phyloP scores from a whole-genome alignment of 2,888 invertebrate genomes.

The Caenorhabditis sp. region DNA sequence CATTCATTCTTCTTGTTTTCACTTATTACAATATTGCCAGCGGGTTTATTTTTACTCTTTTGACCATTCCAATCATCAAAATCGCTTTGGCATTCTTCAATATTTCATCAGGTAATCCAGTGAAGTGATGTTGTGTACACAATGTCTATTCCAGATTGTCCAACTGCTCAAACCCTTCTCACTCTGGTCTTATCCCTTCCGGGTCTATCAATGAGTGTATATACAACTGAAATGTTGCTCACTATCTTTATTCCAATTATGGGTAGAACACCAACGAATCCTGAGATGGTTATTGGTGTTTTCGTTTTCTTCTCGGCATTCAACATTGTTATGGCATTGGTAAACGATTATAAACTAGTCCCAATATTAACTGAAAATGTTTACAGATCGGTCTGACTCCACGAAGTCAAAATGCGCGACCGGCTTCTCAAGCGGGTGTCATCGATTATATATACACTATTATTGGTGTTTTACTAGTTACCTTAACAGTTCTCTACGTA shows the following conservation, averaged over 20 bases:
- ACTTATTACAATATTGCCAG: slow-evolving; percentile 57
- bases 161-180: slow-evolving; percentile 18
- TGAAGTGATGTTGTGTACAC: not conserved
- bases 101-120: not conserved
- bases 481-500: slow-evolving; percentile 39
- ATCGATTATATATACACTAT: slow-evolving; percentile 25
- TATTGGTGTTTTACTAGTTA: slow-evolving; percentile 35
- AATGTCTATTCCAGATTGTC: slow-evolving; percentile 13
- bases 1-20: slow-evolving; percentile 34
- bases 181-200: slow-evolving; percentile 45
- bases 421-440: slow-evolving; percentile 17
- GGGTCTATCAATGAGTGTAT: slow-evolving; percentile 48
- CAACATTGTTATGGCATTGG: slow-evolving; percentile 41
- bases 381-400: slow-evolving; percentile 37
- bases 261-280: slow-evolving; percentile 54
- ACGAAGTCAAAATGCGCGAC: slow-evolving; percentile 16
- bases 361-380: too few relatives aligned
- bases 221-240: slow-evolving; percentile 53
- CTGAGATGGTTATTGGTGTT: slow-evolving; percentile 49
- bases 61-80: slow-evolving; percentile 39
- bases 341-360: slow-evolving; percentile 6
- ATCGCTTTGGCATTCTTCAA: not conserved
- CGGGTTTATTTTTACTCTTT: slow-evolving; percentile 51
- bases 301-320: slow-evolving; percentile 49
- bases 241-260: slow-evolving; percentile 60